Evolutionary conservation across 2,797 vertebrate genomes (phyloP).

Genomic region (Gila robusta): DNA sequence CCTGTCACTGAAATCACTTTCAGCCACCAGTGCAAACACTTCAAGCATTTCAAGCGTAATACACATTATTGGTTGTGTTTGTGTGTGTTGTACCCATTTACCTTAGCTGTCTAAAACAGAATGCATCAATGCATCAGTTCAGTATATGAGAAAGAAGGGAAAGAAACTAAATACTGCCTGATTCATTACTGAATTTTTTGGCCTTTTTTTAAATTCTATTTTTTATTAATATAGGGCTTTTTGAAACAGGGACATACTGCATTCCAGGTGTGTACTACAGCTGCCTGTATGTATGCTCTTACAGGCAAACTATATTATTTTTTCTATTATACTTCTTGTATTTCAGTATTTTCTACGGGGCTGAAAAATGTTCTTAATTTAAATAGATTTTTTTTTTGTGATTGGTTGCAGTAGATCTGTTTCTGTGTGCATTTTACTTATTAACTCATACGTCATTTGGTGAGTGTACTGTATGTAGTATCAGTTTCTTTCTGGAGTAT

Average conservation of each 20-base stretch:
- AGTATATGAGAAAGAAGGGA: not conserved
- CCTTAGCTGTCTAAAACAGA: not conserved
- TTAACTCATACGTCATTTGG: not conserved
- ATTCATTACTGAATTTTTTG: not conserved
- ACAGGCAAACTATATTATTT: not conserved
- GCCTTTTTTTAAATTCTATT: not conserved
- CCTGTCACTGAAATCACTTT: conserved; percentile 14
- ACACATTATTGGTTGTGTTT: not conserved
- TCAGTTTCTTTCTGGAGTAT: not conserved
- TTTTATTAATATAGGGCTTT: not conserved
- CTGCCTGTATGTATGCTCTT: not conserved
- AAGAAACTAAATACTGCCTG: not conserved
- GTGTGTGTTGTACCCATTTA: not conserved
- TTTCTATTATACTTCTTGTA: not conserved
- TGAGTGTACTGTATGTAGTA: not conserved
- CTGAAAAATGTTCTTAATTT: not conserved
- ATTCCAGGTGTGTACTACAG: not conserved
- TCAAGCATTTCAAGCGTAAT: not conserved
- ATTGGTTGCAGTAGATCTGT: not conserved
- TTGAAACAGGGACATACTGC: not conserved
- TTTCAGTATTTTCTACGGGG: not conserved
- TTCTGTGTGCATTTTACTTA: not conserved
- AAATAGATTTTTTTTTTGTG: not conserved
- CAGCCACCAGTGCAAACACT: not conserved
- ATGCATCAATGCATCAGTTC: not conserved